These are phyloP conservation scores for Abrostola triplasia DNA, from an alignment of 2,888 invertebrate species.

Conservation along the genomic window DNA sequence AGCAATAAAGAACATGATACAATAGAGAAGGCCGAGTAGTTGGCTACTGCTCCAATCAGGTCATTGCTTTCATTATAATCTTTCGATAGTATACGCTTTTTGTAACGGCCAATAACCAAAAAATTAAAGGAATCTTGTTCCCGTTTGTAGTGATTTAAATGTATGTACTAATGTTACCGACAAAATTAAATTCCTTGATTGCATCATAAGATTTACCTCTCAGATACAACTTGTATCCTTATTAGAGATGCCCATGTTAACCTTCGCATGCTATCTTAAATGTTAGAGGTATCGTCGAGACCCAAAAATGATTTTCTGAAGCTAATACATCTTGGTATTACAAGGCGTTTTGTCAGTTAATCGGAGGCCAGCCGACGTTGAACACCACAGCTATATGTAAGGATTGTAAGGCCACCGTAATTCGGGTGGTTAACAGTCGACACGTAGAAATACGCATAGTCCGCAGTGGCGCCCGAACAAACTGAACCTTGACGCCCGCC, in stretches of 20 bases:
- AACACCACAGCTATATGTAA: slow-evolving; percentile 27
- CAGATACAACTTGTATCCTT: no score
- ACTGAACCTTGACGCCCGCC: slow-evolving; percentile 67
- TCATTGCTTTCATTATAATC: no score
- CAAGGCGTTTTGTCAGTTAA: slow-evolving; percentile 37
- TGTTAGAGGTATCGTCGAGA: background rate
- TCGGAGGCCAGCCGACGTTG: slow-evolving; percentile 22
- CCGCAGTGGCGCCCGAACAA: slow-evolving; percentile 78
- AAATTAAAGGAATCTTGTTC: no score
- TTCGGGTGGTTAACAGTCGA: slow-evolving; percentile 63
- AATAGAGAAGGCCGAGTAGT: no score
- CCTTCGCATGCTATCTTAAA: background rate
- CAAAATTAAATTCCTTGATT: no score
- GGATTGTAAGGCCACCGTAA: slow-evolving; percentile 40
- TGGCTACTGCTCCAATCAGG: no score
- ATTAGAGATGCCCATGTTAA: background rate
- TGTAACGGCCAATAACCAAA: no score
- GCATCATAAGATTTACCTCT: no score
- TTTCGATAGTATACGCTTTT: no score
- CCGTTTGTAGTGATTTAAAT: no score
- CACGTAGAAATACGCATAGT: slow-evolving; percentile 81
- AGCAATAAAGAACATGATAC: no score
- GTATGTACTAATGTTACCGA: no score
- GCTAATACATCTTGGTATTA: slow-evolving; percentile 26
- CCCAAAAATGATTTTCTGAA: slow-evolving; percentile 11